phyloP scores from a whole-genome alignment of 2,113 vertebrate genomes.

The Neolamprologus ventralis region DNA sequence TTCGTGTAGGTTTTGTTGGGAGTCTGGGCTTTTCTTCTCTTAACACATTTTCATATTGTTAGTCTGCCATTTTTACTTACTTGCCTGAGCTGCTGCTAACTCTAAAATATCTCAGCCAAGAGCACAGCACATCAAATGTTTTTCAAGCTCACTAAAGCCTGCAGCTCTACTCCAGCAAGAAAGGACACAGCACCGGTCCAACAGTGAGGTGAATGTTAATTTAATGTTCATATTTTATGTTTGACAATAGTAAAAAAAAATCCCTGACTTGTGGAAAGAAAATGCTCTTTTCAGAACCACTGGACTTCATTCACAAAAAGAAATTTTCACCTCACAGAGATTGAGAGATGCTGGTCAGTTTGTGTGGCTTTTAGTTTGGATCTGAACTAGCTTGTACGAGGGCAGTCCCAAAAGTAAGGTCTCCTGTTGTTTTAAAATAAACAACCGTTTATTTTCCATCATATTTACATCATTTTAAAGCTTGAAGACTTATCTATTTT shows the following conservation, averaged over 20 bases:
- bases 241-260: neutral
- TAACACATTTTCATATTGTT: neutral
- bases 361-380: neutral
- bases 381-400: neutral
- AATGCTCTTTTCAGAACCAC: neutral
- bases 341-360: neutral
- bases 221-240: neutral
- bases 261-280: neutral
- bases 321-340: neutral
- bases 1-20: neutral
- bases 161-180: neutral
- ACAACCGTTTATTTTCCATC: accelerated
- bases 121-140: neutral
- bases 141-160: neutral
- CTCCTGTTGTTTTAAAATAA: neutral
- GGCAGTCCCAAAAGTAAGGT: neutral
- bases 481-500: neutral
- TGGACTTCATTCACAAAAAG: neutral
- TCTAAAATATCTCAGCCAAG: neutral
- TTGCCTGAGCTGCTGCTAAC: neutral
- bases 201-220: neutral
- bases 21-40: neutral
- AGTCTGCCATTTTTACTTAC: neutral
- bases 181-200: neutral
- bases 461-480: neutral